phyloP scores from a whole-genome alignment of 2,797 vertebrate genomes.

The Crocidura indochinensis region DNA sequence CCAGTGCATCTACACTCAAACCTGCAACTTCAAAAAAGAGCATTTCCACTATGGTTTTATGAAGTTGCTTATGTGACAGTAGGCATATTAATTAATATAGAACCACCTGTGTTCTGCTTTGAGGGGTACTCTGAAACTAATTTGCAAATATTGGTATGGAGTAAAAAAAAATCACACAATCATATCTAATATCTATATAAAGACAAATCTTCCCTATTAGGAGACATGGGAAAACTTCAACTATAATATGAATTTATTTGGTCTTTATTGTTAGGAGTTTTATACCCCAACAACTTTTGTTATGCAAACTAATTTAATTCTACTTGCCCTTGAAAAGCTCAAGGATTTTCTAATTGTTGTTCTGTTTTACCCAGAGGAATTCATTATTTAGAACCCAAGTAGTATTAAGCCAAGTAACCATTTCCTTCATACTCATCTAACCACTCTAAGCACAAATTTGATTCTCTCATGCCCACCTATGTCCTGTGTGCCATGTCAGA shows the following conservation, averaged over 20 bases:
- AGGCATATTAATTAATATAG: slow-evolving; percentile 67
- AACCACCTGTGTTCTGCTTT: slow-evolving; percentile 26
- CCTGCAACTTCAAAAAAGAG: slow-evolving; percentile 51
- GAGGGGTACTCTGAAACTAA: slow-evolving; percentile 14
- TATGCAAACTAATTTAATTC: slow-evolving; percentile 4
- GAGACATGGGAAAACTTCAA: slow-evolving; percentile 60
- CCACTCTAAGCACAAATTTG: neutral
- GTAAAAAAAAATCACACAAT: slow-evolving; percentile 58
- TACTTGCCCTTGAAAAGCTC: neutral
- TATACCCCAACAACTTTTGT: slow-evolving; percentile 19
- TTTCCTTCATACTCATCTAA: neutral
- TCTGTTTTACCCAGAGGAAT: slow-evolving; percentile 2
- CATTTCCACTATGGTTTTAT: slow-evolving; percentile 50
- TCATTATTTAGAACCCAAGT: slow-evolving; percentile 41
- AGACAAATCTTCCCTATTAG: neutral
- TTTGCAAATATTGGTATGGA: slow-evolving; percentile 64
- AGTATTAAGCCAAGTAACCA: slow-evolving; percentile 4
- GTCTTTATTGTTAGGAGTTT: slow-evolving; percentile 1
- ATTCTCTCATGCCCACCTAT: neutral
- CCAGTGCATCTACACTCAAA: slow-evolving; percentile 40
- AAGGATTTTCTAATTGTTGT: neutral
- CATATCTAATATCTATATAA: neutral
- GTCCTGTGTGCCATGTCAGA: neutral
- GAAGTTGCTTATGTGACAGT: slow-evolving; percentile 39
- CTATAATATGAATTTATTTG: slow-evolving; percentile 58